Evolutionary conservation across 1,140 invertebrate species (phyloP), one percentile per base, ranked within the genome.

Genomic region (Drosophila tristis): DNA sequence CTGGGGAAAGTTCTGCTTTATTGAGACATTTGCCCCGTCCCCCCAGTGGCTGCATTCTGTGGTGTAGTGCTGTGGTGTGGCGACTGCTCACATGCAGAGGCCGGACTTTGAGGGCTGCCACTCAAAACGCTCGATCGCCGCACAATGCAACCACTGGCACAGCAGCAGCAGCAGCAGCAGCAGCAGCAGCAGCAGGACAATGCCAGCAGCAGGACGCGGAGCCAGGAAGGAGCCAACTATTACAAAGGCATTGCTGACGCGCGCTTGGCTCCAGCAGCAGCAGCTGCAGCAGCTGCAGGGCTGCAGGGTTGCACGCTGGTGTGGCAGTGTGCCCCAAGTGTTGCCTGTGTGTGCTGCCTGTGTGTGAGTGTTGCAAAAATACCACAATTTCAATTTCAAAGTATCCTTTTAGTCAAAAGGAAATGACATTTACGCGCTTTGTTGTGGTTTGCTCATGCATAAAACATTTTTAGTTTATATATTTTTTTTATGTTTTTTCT

Each of bases 381-480:
- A 80, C 84, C 84, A 89, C 84, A 89, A 89, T 89, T 89, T 89
- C 79, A 89, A 89, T 89, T 89, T 89, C 84, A 89, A 89, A 89
- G 84, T 89, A 89, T 89, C 85, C 84, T 89, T 89, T 89, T 89
- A 89, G 84, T 82, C 75, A 71, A 86, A 89, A 79, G 84, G 84
- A 89, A 89, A 89, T 89, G 84, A 89, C 84, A 89, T 89, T 89
- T 89, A 89, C 84, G 84, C 84, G 84, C 84, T 89, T 89, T 89
- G 84, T 89, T 89, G 84, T 89, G 84, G 84, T 89, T 79, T 80
- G 67, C 68, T 76, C 84, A 89, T 89, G 84, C 76, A 89, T 89
- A 89, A 89, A 89, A 89, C 84, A 89, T 89, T 89, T 84, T 89
- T 89, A 80, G 79, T 89, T 89, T 81, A 53, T 59, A 76, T 75